Conservation (phyloP, 2,797 vertebrate species). For the Malurus splendens region DNA sequence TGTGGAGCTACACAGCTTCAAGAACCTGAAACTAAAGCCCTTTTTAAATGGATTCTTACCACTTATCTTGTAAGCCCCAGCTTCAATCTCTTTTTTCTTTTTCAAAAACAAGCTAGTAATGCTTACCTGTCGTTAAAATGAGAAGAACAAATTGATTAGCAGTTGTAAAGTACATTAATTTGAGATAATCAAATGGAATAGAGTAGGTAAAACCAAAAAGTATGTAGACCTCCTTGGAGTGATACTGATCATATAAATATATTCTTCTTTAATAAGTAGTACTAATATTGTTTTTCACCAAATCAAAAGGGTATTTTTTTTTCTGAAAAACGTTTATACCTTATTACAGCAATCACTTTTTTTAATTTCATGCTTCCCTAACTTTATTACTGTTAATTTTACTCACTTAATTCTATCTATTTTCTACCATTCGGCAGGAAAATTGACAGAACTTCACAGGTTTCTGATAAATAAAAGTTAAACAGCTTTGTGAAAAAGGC, state of each 20-base stretch:
- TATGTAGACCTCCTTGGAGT: neutral
- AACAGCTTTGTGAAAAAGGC: neutral
- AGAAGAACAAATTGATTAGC: neutral
- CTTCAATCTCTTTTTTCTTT: neutral
- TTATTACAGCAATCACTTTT: conserved; percentile 53
- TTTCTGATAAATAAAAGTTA: conserved; percentile 7
- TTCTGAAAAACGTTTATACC: conserved; percentile 28
- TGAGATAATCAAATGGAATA: neutral
- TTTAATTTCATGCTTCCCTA: conserved; percentile 75
- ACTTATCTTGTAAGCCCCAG: neutral
- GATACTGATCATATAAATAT: neutral
- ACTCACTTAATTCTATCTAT: conserved; percentile 50
- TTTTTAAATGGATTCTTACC: neutral
- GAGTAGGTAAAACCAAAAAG: neutral
- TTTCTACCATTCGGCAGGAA: conserved; percentile 54
- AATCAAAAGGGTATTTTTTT: conserved; percentile 16
- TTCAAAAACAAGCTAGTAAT: neutral
- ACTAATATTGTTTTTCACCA: conserved; percentile 2
- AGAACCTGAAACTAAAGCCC: neutral
- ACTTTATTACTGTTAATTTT: conserved; percentile 73
- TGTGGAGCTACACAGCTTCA: neutral
- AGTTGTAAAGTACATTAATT: neutral
- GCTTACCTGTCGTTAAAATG: neutral
- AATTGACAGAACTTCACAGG: conserved; percentile 27
- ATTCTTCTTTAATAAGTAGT: conserved; percentile 27